Evolutionary conservation across 2,797 vertebrate genomes (phyloP).

Genomic region (Leptoclinus maculatus): DNA sequence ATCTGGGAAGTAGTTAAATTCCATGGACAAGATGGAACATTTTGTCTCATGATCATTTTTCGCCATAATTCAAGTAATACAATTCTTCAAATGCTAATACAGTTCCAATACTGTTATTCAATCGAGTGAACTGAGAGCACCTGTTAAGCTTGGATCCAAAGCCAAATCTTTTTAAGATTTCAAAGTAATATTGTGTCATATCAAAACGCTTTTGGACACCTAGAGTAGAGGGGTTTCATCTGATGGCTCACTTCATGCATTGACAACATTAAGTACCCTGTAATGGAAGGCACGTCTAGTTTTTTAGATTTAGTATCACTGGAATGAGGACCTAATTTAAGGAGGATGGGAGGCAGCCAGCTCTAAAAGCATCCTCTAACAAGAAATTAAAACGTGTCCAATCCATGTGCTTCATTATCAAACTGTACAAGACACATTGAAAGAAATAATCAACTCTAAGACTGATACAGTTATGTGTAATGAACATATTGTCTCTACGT

Average conservation of each 20-base stretch:
- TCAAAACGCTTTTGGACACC: neutral
- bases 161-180: neutral
- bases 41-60: neutral
- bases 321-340: neutral
- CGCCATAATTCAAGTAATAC: neutral
- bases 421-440: neutral
- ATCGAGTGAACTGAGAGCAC: neutral
- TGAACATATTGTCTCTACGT: neutral
- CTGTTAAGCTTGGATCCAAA: neutral
- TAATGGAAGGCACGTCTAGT: neutral
- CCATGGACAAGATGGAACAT: neutral
- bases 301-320: neutral
- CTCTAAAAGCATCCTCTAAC: neutral
- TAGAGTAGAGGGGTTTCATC: neutral
- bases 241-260: neutral
- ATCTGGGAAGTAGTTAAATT: constrained; percentile 66
- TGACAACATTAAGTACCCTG: neutral
- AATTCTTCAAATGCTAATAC: neutral
- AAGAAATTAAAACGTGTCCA: neutral
- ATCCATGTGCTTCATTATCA: neutral
- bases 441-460: neutral
- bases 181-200: neutral
- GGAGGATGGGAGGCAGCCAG: neutral
- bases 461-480: neutral
- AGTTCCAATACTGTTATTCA: neutral